Percentiles rank a stretch among this genome's conserved stretches.
These are phyloP conservation scores for Patiria pectinifera DNA, from an alignment of 53 echinoderm and acorn worm species.

Conservation along the genomic window DNA sequence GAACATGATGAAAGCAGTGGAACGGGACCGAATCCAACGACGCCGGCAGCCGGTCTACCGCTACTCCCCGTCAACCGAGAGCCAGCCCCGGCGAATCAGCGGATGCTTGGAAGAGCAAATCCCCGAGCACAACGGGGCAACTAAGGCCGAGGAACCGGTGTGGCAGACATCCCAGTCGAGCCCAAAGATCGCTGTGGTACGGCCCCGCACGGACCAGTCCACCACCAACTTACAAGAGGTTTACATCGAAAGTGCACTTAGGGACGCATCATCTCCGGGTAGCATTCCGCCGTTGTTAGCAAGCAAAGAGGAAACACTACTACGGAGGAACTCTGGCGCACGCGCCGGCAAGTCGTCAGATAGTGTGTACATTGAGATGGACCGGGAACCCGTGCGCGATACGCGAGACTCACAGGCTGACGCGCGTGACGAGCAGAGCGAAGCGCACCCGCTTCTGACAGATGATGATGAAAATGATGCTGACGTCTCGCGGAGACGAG, in stretches of 20 bases:
- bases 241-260: conserved; percentile 65
- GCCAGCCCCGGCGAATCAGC: conserved; percentile 7
- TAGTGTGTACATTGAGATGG: conserved; percentile 34
- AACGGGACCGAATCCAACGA: conserved; percentile 80
- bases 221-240: conserved; percentile 61
- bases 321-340: neutral
- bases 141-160: neutral
- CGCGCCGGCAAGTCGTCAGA: neutral
- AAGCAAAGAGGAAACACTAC: neutral
- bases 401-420: neutral
- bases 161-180: neutral
- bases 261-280: conserved; percentile 15
- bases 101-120: conserved; percentile 17
- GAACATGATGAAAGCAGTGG: conserved; percentile 84
- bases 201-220: conserved; percentile 14
- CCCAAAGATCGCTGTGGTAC: conserved; percentile 33
- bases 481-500: neutral
- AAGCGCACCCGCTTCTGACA: conserved; percentile 25
- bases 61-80: conserved; percentile 64
- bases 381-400: neutral
- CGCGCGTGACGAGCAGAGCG: neutral
- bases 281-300: neutral
- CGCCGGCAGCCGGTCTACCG: conserved; percentile 85
- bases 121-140: neutral
- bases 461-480: neutral